phyloP scores from a whole-genome alignment of 2,113 vertebrate genomes.

The Candoia aspera region DNA sequence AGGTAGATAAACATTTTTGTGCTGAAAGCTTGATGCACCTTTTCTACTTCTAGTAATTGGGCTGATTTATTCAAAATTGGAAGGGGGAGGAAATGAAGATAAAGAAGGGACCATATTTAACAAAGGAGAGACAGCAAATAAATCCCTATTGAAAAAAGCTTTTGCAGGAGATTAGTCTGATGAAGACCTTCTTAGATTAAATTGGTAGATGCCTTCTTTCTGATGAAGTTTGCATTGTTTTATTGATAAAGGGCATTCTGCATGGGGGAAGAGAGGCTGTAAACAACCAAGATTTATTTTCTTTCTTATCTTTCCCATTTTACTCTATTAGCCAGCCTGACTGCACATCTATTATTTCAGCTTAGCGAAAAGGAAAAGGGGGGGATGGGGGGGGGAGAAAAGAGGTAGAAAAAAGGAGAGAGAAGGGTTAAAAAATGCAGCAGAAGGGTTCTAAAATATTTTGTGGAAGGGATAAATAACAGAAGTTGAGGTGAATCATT shows the following conservation, averaged over 20 bases:
- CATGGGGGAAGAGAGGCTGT: slow-evolving; percentile 49
- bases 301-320: slow-evolving; percentile 64
- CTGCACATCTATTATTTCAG: slow-evolving; percentile 59
- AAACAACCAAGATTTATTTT: slow-evolving; percentile 63
- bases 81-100: neutral
- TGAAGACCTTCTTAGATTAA: slow-evolving; percentile 58
- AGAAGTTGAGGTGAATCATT: neutral
- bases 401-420: no score
- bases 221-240: slow-evolving; percentile 68
- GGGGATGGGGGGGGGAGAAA: no score
- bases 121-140: slow-evolving; percentile 50
- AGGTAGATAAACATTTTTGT: slow-evolving; percentile 4
- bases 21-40: neutral
- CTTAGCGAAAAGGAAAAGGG: slow-evolving; percentile 26
- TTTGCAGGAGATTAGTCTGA: slow-evolving; percentile 61
- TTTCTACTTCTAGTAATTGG: slow-evolving; percentile 35
- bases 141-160: slow-evolving; percentile 54
- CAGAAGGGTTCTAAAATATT: slow-evolving; percentile 36
- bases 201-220: slow-evolving; percentile 55
- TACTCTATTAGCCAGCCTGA: slow-evolving; percentile 56
- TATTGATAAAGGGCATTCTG: slow-evolving; percentile 66
- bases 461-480: slow-evolving; percentile 36
- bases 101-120: slow-evolving; percentile 45
- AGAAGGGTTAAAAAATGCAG: neutral
- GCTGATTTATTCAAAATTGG: slow-evolving; percentile 36